Evolutionary conservation across 2,888 invertebrate genomes (phyloP).

Genomic region (Aplocera efformata): DNA sequence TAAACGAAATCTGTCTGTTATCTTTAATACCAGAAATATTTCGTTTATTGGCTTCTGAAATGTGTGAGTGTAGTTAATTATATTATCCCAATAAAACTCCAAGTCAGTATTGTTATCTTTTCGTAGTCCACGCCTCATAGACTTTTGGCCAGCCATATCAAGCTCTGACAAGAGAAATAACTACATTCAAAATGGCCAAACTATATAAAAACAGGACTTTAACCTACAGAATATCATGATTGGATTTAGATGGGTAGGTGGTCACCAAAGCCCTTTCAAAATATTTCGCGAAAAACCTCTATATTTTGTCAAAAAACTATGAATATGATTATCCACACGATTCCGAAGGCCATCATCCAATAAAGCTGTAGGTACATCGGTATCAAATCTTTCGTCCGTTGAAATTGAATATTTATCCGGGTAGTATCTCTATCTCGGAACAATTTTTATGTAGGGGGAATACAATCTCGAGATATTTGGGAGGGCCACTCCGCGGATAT

Average conservation of each 20-base stretch:
- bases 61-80: too few species aligned
- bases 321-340: constrained; percentile 77
- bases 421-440: constrained; percentile 79
- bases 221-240: constrained; percentile 33
- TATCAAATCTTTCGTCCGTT: constrained; percentile 80
- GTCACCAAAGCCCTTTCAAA: constrained; percentile 43
- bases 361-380: constrained; percentile 76
- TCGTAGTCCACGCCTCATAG: too few species aligned
- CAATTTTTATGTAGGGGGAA: constrained; percentile 79
- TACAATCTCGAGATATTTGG: constrained; percentile 78
- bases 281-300: constrained; percentile 55
- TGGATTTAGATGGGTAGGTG: constrained; percentile 41
- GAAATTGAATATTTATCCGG: constrained; percentile 81
- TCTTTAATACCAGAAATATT: too few species aligned
- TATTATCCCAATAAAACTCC: too few species aligned
- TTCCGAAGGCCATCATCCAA: constrained; percentile 78
- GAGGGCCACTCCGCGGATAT: constrained; percentile 77
- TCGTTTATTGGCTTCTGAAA: too few species aligned
- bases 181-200: not conserved
- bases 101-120: too few species aligned
- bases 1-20: too few species aligned
- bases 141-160: too few species aligned
- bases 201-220: constrained; percentile 6
- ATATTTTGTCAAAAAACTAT: constrained; percentile 68
- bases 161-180: not conserved